These are phyloP conservation scores for Mesocentrotus franciscanus DNA, from an alignment of 53 echinoderm and acorn worm genomes.

Conservation along the genomic window DNA sequence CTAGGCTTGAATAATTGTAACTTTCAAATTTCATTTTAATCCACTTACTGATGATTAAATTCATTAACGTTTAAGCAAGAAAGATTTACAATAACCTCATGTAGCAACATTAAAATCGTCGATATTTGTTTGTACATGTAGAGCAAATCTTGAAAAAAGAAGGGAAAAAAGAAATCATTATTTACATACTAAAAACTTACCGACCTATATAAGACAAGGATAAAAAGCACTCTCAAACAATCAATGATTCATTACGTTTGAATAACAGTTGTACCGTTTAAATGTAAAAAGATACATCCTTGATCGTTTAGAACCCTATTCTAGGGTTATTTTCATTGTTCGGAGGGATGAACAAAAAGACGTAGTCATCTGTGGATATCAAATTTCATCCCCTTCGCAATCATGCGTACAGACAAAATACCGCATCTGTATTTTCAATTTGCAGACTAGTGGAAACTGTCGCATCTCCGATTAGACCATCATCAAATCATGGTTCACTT, in stretches of 20 bases:
- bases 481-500: background rate
- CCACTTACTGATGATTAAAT: no score
- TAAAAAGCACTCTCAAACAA: no score
- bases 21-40: background rate
- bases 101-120: background rate
- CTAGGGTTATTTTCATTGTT: background rate
- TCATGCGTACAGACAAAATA: background rate
- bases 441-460: background rate
- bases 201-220: no score
- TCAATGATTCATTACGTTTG: background rate
- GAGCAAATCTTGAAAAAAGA: background rate
- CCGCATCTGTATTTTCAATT: constrained; percentile 53
- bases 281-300: background rate
- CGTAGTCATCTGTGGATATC: constrained; percentile 11
- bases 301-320: background rate
- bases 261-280: background rate
- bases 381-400: constrained; percentile 41
- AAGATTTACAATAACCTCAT: background rate
- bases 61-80: no score
- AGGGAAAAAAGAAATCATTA: background rate
- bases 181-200: background rate
- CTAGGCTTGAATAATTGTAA: background rate
- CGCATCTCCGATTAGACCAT: constrained; percentile 3
- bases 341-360: background rate
- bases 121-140: background rate